Conservation (phyloP, 2,113 vertebrate genomes). For the Pipra filicauda region DNA sequence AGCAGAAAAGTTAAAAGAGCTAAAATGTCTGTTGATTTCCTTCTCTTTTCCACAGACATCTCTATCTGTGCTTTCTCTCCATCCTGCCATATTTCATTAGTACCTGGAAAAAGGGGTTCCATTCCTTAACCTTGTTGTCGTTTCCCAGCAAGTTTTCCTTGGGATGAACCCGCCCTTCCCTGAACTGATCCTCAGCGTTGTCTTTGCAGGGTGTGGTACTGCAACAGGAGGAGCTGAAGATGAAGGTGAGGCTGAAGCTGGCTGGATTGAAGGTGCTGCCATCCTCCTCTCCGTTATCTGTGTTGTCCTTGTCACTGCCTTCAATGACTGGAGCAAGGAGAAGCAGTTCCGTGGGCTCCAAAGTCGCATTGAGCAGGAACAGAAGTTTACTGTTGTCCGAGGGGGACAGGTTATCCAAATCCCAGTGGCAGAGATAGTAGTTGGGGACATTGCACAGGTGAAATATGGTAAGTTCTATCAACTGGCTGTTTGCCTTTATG, state of each 20-base stretch:
- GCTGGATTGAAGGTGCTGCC: slow-evolving; percentile 98
- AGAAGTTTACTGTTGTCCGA: slow-evolving; percentile 95
- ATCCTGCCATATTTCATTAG: fast-evolving
- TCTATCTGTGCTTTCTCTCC: not conserved
- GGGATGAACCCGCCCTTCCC: fast-evolving
- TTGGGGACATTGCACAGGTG: slow-evolving; percentile 95
- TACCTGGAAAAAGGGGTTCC: not conserved
- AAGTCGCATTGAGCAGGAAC: slow-evolving; percentile 98
- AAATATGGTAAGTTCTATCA: slow-evolving; percentile 87
- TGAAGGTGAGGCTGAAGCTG: slow-evolving; percentile 92
- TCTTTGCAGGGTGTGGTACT: slow-evolving; percentile 81
- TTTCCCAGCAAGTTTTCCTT: not conserved
- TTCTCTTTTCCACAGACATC: not conserved
- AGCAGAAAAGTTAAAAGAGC: not conserved
- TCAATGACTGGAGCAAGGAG: slow-evolving; percentile 99
- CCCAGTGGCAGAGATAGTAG: slow-evolving; percentile 92
- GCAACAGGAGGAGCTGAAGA: slow-evolving; percentile 85
- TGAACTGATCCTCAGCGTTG: fast-evolving
- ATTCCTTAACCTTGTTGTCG: not conserved
- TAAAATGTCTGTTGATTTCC: not conserved
- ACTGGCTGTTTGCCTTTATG: fast-evolving
- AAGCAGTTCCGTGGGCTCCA: slow-evolving; percentile 98
- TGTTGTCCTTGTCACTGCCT: slow-evolving; percentile 96
- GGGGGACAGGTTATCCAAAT: slow-evolving; percentile 93
- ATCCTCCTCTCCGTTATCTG: slow-evolving; percentile 96